Base-by-base conservation (phyloP, 2,113 vertebrate genomes). In the Callaeas wilsoni region DNA sequence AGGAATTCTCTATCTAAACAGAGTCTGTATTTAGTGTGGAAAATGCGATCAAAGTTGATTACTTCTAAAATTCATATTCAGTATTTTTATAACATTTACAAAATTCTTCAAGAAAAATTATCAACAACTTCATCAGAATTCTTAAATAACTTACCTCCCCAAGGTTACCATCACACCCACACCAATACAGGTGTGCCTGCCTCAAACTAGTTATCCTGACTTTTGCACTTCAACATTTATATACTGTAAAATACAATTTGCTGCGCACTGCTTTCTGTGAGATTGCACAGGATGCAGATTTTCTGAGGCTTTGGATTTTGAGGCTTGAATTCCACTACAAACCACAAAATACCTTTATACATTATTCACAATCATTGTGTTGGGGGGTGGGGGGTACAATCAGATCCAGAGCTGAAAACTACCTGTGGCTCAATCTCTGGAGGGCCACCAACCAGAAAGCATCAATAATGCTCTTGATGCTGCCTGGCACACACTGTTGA, bases 151-250 rank as follows among this genome's bases (percentile, higher is more conserved):
- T 77, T 67, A 77, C 10, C 63, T 91, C 22, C 8, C 12, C 32
- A 62, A 57, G 42, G 20, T 44, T 52, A 80, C 9, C 27, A 33
- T 1, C 0, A 0, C 27, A 17, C 57, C 33, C 44, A 52, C 39
- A 68, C 29, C 26, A 70, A 10, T 4, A 41, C 5, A 77, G 23
- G 27, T 16, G 12, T 17, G 19, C 50, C 49, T 83, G 35, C 35
- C 63, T 77, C 7, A 0, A 65, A 32, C 37, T 3, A 83, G 17
- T 25, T 81, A 42, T n/a, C 27, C 41, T 27, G 32, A 32, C 33
- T 68, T 90, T 7, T 39, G 60, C 0, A 3, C 16, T 56, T 62
- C 52, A 76, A 57, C 44, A 53, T 18, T 32, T 29, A 10, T 5
- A 84, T 30, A 7, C 35, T 32, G 12, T 41, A 59, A 89, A 78